Percentiles rank a stretch among this genome's conserved stretches.
phyloP scores from a whole-genome alignment of 2,113 vertebrate genomes.

The Phalacrocorax brasilianus region DNA sequence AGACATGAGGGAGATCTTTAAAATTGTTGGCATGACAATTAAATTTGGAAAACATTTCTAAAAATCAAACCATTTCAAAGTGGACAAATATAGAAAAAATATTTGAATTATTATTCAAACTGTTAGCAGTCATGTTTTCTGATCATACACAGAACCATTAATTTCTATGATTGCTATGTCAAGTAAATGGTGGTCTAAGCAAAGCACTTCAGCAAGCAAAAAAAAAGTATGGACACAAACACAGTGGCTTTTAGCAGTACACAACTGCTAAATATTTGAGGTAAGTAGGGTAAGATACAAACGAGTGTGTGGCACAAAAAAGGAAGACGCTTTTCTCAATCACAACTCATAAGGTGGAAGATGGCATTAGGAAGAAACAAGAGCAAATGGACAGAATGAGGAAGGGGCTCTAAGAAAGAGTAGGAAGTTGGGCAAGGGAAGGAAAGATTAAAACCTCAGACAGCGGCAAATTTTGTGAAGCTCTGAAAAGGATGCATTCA shows the following conservation, averaged over 20 bases:
- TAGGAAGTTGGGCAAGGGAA: not conserved
- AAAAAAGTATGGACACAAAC: not conserved
- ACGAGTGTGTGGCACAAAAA: not conserved
- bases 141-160: not conserved
- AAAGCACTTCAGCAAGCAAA: not conserved
- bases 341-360: not conserved
- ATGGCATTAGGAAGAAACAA: not conserved
- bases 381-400: not conserved
- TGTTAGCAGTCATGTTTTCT: not conserved
- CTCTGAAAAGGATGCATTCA: not conserved
- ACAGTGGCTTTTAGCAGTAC: not conserved
- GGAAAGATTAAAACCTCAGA: not conserved
- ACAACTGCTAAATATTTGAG: not conserved
- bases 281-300: not conserved
- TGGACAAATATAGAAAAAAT: not conserved
- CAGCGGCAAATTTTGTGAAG: rapidly evolving
- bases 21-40: not conserved
- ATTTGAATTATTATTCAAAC: not conserved
- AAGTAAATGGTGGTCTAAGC: not conserved
- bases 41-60: not conserved
- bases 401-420: not conserved
- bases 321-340: not conserved
- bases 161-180: not conserved
- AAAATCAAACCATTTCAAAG: not conserved
- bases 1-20: not conserved